phyloP scores from a whole-genome alignment of 2,888 invertebrate species.

The Crossocerus cetratus region DNA sequence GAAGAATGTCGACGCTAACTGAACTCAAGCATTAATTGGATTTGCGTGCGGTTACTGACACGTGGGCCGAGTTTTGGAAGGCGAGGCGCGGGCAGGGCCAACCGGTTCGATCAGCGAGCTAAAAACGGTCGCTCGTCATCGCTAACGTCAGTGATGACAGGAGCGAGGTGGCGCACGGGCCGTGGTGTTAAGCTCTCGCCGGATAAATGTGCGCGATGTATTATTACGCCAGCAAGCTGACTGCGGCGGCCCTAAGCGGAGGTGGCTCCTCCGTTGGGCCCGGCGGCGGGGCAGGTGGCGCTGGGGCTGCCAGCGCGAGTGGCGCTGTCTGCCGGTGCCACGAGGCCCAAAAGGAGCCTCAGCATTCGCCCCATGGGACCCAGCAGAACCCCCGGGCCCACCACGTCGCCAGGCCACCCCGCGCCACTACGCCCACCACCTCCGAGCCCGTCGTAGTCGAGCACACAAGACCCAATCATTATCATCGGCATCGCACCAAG shows the following conservation, averaged over 20 bases:
- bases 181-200: conserved; percentile 74
- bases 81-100: too few relatives aligned
- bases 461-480: conserved; percentile 67
- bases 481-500: conserved; percentile 72
- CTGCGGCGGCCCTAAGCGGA: conserved; percentile 82
- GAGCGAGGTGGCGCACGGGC: conserved; percentile 73
- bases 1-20: too few relatives aligned
- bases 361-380: conserved; percentile 40
- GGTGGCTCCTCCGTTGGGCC: conserved; percentile 72
- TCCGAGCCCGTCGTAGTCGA: conserved; percentile 71
- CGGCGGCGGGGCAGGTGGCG: conserved; percentile 76
- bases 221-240: conserved; percentile 84
- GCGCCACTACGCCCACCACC: conserved; percentile 49
- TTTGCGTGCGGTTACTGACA: too few relatives aligned
- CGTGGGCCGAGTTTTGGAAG: too few relatives aligned
- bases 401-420: conserved; percentile 40
- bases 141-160: conserved; percentile 74
- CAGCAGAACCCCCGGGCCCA: conserved; percentile 50
- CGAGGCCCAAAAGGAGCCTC: conserved; percentile 57
- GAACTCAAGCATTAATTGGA: too few relatives aligned
- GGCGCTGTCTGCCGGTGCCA: conserved; percentile 76
- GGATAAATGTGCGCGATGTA: conserved; percentile 81
- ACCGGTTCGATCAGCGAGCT: conserved; percentile 28
- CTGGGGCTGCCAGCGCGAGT: conserved; percentile 77
- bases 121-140: conserved; percentile 53